Conservation (phyloP, 2,888 invertebrate species). For the Meteorus cinctellus region DNA sequence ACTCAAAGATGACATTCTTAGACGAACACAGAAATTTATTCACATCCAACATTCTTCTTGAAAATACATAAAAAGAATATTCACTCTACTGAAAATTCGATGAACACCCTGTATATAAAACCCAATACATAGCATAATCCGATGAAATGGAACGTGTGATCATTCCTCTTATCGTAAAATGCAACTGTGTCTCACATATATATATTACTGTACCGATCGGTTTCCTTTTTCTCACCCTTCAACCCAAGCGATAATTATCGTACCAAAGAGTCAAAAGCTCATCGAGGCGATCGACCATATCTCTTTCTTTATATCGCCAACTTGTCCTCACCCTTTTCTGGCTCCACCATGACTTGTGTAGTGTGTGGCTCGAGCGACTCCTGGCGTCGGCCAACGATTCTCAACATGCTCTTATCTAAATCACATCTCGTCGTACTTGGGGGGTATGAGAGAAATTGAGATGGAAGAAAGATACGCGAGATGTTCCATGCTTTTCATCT, state of each 20-base stretch:
- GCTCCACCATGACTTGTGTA: constrained; percentile 17
- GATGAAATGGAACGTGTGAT: neutral
- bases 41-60: too few species aligned
- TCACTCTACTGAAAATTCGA: too few species aligned
- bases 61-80: too few species aligned
- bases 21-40: too few species aligned
- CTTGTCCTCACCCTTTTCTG: constrained; percentile 23
- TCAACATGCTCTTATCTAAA: constrained; percentile 49
- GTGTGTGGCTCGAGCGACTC: constrained; percentile 16
- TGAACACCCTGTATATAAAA: too few species aligned
- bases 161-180: neutral
- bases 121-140: neutral
- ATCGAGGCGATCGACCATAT: constrained; percentile 4
- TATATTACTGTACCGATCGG: neutral
- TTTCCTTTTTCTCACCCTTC: neutral
- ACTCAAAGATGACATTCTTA: too few species aligned
- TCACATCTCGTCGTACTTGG: constrained; percentile 47
- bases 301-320: constrained; percentile 9
- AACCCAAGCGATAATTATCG: constrained; percentile 34
- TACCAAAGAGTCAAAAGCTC: constrained; percentile 16
- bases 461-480: constrained; percentile 10
- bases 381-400: constrained; percentile 43
- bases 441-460: constrained; percentile 32
- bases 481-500: constrained; percentile 30
- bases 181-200: neutral